Base-by-base conservation (phyloP, 2,888 invertebrate genomes). In the Agrochola lota region DNA sequence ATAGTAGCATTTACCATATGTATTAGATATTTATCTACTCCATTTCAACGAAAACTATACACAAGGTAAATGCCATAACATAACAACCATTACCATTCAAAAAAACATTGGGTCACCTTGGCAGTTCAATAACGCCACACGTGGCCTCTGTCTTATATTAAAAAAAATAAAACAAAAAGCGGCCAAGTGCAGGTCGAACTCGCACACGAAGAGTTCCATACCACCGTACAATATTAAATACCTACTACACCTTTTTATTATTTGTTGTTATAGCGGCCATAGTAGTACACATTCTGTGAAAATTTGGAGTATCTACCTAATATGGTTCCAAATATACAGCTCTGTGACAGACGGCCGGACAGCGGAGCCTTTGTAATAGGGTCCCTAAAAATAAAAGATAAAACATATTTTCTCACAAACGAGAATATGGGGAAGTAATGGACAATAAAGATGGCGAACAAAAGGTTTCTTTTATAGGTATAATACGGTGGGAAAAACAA, bases 401-500 rank as follows among this genome's bases (percentile, higher is more conserved):
- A 66, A 66, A 55, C 49, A 68, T 55, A 55, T 77, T 70, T 78
- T 73, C 78, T 63, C 72, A 78, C 68, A 66, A 77, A 76, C 67
- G 15, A 52, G 72, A 77, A 77, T 74, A 76, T 17, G 9, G 26
- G 69, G 66, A 74, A 77, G 67, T 70, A 80, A 76, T 82, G 72
- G 43, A 82, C 70, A 76, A 80, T 83, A 72, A 85, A 77, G n/a
- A 23, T 49, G 8, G 30, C 66, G 49, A 74, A 71, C 77, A 80
- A 78, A 85, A 74, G 80, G 63, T 71, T 73, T 81, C 1, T 75
- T 81, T 82, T 77, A 73, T 46, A 78, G 20, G 57, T 63, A 71
- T 77, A 68, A 43, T 77, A 75, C 67, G 66, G 64, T 80, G 75
- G 35, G 64, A 80, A 77, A 60, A 79, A 55, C 55, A 63, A 69